Evolutionary conservation across 2,113 vertebrate species (phyloP), one percentile per base, ranked within the genome.

Genomic region (Eira barbara): DNA sequence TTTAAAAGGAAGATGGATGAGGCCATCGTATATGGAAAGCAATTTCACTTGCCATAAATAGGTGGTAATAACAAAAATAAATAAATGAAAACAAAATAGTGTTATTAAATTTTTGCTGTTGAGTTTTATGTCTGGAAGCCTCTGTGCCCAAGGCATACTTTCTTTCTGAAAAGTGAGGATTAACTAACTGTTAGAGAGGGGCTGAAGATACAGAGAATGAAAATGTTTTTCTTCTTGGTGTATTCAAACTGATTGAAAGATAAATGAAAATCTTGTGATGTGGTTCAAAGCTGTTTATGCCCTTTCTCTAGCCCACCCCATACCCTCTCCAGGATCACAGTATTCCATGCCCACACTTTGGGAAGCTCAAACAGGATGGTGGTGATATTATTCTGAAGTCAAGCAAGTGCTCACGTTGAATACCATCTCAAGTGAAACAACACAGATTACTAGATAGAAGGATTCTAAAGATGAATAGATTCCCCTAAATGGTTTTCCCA

Each of bases 11-110:
- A 95, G 42, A 39, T 73, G 3, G 39, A 71, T 76, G 84, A 85
- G 71, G 18, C 25, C 31, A 93, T 25, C 71, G n/a, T 92, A 91
- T 95, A 34, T 76, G 47, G 45, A 91, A 93, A 95, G 31, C 39
- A 94, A 63, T 93, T 82, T 86, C 55, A 79, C 13, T 96, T 63
- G 4, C 31, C 52, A 63, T 67, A 89, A 95, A 69, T 94, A 96
- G 65, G 85, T 84, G 6, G 9, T 67, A 78, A 81, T 69, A 90
- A 52, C 20, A 85, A 89, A 88, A 91, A 63, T 69, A 83, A 91
- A 82, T 67, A 83, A 86, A 57, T 96, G 31, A 84, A 95, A 95
- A 69, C 0, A 74, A 93, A 59, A 55, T 2, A 84, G n/a, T 55
- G 7, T 8, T 86, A 52, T 65, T 81, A 74, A 57, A 49, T 90